Percentiles rank a stretch among this genome's conserved stretches.
Conservation (phyloP, 2,113 vertebrate genomes). For the Chamaetylas fuelleborni region DNA sequence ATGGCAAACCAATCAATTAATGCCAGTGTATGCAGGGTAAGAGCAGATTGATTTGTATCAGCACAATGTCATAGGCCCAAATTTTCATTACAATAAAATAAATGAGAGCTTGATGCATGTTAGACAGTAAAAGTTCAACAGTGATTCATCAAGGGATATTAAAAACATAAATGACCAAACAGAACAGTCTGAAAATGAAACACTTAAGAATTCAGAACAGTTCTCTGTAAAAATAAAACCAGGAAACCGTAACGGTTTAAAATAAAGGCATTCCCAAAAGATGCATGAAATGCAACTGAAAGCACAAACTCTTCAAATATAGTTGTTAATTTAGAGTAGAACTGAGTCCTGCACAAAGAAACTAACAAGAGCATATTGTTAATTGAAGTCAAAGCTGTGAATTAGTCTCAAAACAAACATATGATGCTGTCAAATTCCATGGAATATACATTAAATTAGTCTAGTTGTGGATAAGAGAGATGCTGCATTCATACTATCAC, state of each 20-base stretch:
- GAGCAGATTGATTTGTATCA: neutral
- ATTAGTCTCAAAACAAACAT: neutral
- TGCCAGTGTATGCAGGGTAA: neutral
- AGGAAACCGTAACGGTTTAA: neutral
- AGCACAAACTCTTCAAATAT: neutral
- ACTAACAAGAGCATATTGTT: neutral
- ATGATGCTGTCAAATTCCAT: neutral
- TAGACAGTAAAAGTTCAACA: slow-evolving; percentile 13
- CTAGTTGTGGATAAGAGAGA: neutral
- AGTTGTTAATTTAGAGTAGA: neutral
- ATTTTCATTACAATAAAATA: slow-evolving; percentile 21
- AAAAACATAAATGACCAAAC: slow-evolving; percentile 57
- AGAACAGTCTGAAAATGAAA: neutral
- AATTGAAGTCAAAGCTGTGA: neutral
- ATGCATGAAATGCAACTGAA: neutral
- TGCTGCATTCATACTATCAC: neutral
- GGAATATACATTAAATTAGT: neutral
- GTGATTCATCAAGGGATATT: slow-evolving; percentile 10
- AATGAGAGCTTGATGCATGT: neutral
- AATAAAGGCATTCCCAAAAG: slow-evolving; percentile 1
- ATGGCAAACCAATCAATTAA: neutral
- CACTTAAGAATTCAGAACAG: slow-evolving; percentile 1
- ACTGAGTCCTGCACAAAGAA: neutral
- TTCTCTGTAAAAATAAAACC: slow-evolving; percentile 37
- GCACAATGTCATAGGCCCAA: neutral